These are phyloP conservation scores for Cardiocondyla obscurior DNA, from an alignment of 1,140 invertebrate species.

Conservation along the genomic window DNA sequence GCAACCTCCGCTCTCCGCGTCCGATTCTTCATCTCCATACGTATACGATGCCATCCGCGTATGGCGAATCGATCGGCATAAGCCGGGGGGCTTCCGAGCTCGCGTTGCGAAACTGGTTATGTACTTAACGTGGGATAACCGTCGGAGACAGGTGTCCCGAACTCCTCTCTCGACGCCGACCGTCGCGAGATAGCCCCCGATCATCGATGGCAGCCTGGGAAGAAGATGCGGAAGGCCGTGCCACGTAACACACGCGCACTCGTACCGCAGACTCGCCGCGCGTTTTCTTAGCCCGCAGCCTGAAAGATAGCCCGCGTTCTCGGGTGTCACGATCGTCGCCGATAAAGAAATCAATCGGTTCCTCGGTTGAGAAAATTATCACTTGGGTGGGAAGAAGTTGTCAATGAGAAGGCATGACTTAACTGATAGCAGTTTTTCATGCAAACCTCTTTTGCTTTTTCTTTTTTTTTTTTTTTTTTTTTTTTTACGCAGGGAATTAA, in stretches of 20 bases:
- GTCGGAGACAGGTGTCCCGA: constrained; percentile 66
- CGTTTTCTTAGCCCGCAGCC: constrained; percentile 2
- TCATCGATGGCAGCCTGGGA: constrained; percentile 41
- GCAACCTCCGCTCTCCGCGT: background rate
- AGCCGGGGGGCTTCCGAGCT: constrained; percentile 48
- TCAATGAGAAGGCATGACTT: background rate
- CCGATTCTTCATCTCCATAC: constrained; percentile 3
- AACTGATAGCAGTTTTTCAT: background rate
- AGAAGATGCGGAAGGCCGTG: constrained; percentile 49
- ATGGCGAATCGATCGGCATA: constrained; percentile 36
- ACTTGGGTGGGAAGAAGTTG: background rate
- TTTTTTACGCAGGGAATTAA: background rate
- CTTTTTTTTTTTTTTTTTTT: no score
- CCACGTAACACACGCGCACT: background rate
- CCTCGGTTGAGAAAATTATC: constrained; percentile 7
- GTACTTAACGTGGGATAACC: constrained; percentile 68
- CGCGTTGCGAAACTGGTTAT: constrained; percentile 67
- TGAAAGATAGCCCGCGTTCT: background rate
- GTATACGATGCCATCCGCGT: background rate
- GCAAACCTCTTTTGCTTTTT: no score
- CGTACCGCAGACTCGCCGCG: background rate
- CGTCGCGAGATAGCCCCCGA: constrained; percentile 22
- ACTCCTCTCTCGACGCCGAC: constrained; percentile 45
- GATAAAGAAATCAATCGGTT: constrained; percentile 50
- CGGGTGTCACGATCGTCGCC: constrained; percentile 31